A percentile compares a stretch with the other conserved stretches of the same genome.
These are phyloP conservation scores for Eueremaeus valkanovi DNA, from an alignment of 2,888 invertebrate species.

Conservation along the genomic window DNA sequence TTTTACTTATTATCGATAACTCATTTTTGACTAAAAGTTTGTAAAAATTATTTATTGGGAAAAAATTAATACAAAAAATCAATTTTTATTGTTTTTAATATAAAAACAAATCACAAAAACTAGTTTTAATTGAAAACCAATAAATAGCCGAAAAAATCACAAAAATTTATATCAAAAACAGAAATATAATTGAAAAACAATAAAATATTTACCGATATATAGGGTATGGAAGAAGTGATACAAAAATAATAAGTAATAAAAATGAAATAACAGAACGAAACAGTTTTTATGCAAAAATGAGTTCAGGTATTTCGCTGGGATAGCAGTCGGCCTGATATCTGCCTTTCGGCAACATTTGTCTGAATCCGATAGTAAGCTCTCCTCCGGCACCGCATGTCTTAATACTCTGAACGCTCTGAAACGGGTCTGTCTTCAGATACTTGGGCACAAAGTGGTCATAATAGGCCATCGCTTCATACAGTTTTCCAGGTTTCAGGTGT, in stretches of 20 bases:
- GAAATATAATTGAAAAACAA: neutral
- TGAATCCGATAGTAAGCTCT: neutral
- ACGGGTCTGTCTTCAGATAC: neutral
- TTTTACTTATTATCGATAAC: no score
- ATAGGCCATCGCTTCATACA: slow-evolving; percentile 12
- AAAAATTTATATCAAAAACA: neutral
- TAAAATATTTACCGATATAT: neutral
- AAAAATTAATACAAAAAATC: no score
- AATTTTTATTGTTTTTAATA: no score
- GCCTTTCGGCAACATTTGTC: slow-evolving; percentile 6
- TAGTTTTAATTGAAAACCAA: neutral
- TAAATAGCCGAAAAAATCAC: neutral
- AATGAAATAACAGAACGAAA: neutral
- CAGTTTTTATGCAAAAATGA: neutral
- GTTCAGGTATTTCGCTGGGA: slow-evolving; percentile 9
- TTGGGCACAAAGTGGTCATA: neutral
- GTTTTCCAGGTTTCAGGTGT: neutral
- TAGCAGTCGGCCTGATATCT: slow-evolving; percentile 6
- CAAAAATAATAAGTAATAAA: neutral
- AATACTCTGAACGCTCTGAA: neutral
- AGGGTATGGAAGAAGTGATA: no score
- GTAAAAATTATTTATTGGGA: no score
- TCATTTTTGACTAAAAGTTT: no score
- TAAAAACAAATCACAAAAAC: no score
- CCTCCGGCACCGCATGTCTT: neutral